Evolutionary conservation across 2,113 vertebrate genomes (phyloP), one percentile per base, ranked within the genome.

Genomic region (Gasterosteus nipponicus): DNA sequence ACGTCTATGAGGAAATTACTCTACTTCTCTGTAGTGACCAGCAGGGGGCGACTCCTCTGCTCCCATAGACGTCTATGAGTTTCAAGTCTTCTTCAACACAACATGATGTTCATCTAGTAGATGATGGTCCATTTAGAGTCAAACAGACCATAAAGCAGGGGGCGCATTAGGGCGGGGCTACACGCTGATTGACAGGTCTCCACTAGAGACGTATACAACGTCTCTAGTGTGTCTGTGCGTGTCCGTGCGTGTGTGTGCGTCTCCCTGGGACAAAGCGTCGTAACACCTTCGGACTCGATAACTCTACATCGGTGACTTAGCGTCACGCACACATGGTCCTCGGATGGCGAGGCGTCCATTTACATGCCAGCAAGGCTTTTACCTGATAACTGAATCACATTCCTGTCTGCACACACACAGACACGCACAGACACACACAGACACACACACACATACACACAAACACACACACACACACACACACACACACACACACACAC

Each of bases 281-380:
- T 61, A 66, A 66, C 64, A 66, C 64, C 64, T 35, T 51, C 1
- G 7, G 64, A 51, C 64, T 51, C n/a, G 64, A 66, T 66, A 65
- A 19, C 63, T 65, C 44, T 65, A 29, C 44, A 49, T 65, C 16
- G 33, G 63, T 19, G 63, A 22, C 74, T 60, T 44, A 41, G 53
- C 33, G 41, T 26, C 63, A 60, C 72, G 42, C 61, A 80, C 84
- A 80, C 81, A 53, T 71, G 54, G 15, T 22, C 68, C 22, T 58
- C 69, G 47, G 80, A 84, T 8, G 75, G 61, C 3, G 2, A 6
- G 49, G 83, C 35, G 22, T 29, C 86, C 89, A 89, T 91, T 89
- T 91, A 86, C 84, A 86, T 91, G 77, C 88, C 88, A 75, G 86
- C 1, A 87, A 86, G 74, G 87, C 78, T 82, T 81, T 75, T 18